phyloP scores from a whole-genome alignment of 1,140 invertebrate species.

The Palaemon carinicauda region DNA sequence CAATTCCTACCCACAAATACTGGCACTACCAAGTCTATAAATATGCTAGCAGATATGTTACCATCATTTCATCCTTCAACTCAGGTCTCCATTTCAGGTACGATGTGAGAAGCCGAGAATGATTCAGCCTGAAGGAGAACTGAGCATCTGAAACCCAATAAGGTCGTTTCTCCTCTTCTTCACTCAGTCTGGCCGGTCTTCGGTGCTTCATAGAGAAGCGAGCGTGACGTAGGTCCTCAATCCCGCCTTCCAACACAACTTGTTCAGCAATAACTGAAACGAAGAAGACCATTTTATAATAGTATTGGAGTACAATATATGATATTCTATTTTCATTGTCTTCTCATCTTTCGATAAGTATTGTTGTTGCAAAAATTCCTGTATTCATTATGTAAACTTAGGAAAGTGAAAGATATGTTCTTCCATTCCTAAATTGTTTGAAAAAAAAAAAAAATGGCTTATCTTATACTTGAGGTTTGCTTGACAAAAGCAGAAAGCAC shows the following conservation, averaged over 20 bases:
- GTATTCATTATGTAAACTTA: too few relatives aligned
- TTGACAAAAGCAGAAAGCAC: too few relatives aligned
- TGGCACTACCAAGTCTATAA: too few relatives aligned
- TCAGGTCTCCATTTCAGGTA: conserved; percentile 81
- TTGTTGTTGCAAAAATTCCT: too few relatives aligned
- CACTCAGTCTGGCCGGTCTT: not conserved
- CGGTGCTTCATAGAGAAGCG: conserved; percentile 49
- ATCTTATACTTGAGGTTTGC: too few relatives aligned
- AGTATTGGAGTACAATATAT: not conserved
- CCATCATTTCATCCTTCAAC: conserved; percentile 71
- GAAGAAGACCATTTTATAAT: not conserved
- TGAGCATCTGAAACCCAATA: conserved; percentile 60
- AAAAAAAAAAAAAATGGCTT: too few relatives aligned
- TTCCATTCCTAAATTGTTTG: too few relatives aligned
- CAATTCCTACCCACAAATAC: too few relatives aligned
- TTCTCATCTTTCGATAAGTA: too few relatives aligned
- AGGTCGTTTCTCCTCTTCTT: not conserved
- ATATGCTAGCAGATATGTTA: conserved; percentile 59
- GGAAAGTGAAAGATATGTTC: too few relatives aligned
- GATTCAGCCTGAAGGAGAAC: conserved; percentile 83
- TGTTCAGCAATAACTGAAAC: conserved; percentile 39
- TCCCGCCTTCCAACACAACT: conserved; percentile 39
- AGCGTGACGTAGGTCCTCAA: conserved; percentile 48
- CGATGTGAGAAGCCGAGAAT: conserved; percentile 82
- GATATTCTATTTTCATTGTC: too few relatives aligned